phyloP scores from a whole-genome alignment of 2,888 invertebrate species.

The Clusia tigrina region DNA sequence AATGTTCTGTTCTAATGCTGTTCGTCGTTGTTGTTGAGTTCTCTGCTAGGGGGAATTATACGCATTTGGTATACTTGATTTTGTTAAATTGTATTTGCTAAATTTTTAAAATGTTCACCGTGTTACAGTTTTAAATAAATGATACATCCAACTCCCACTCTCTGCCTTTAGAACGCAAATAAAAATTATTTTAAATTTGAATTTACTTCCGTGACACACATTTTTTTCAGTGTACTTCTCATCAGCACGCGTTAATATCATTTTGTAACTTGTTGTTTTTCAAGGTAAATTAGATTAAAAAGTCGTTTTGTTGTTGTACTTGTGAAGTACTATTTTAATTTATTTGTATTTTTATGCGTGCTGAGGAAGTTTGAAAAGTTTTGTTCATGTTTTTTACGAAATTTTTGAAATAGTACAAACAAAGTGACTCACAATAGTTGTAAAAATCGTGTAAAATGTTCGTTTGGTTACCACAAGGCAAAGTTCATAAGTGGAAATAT shows the following conservation, averaged over 20 bases:
- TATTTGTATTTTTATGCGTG: slow-evolving; percentile 8
- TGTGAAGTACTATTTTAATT: too few species aligned
- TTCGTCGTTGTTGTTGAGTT: neutral
- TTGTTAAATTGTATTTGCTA: too few species aligned
- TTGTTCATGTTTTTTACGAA: slow-evolving; percentile 6
- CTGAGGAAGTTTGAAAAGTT: neutral
- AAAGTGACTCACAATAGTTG: neutral
- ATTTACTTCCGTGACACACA: neutral
- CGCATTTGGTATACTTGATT: too few species aligned
- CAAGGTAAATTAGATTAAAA: slow-evolving; percentile 51
- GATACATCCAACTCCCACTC: too few species aligned
- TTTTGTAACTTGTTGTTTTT: slow-evolving; percentile 27
- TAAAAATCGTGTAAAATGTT: too few species aligned
- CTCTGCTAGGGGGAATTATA: neutral
- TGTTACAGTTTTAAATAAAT: neutral
- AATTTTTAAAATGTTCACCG: neutral
- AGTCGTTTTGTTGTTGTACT: slow-evolving; percentile 17
- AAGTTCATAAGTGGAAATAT: too few species aligned
- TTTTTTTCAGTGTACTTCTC: neutral
- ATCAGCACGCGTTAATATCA: slow-evolving; percentile 9
- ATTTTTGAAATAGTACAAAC: too few species aligned
- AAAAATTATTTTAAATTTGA: neutral
- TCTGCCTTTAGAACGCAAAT: too few species aligned
- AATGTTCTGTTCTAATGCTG: too few species aligned
- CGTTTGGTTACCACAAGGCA: too few species aligned